Conservation (phyloP, 2,113 vertebrate species). For the Xerus inauris region DNA sequence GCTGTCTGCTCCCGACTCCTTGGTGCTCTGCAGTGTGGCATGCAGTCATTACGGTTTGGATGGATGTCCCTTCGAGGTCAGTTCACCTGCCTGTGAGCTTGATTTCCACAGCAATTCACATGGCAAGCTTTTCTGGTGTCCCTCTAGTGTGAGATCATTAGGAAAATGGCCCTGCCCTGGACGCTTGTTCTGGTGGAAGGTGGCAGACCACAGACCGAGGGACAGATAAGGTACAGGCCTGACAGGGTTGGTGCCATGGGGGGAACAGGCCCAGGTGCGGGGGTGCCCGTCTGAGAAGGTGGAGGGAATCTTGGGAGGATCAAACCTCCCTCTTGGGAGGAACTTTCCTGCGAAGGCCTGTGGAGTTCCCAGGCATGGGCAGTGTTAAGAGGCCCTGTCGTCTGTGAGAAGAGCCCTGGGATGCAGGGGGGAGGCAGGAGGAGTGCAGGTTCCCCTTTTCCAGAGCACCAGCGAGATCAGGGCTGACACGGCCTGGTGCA, state of each 20-base stretch:
- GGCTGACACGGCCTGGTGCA: too few relatives aligned
- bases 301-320: background rate
- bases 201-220: background rate
- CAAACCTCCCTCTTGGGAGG: background rate
- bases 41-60: fast-evolving
- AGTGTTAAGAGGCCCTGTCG: background rate
- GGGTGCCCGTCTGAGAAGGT: background rate
- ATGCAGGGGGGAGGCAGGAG: too few relatives aligned
- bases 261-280: too few relatives aligned
- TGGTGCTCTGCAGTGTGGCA: too few relatives aligned
- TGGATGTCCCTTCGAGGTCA: background rate
- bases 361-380: too few relatives aligned
- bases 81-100: background rate
- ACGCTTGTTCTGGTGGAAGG: background rate
- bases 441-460: background rate
- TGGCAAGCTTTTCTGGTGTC: background rate
- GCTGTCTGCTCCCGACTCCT: background rate
- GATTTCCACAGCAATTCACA: background rate
- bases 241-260: background rate
- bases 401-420: background rate
- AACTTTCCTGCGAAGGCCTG: background rate
- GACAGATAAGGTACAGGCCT: background rate
- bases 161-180: background rate
- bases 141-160: background rate
- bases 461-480: fast-evolving